phyloP scores from a whole-genome alignment of 1,140 invertebrate species.

The Adelges cooleyi region DNA sequence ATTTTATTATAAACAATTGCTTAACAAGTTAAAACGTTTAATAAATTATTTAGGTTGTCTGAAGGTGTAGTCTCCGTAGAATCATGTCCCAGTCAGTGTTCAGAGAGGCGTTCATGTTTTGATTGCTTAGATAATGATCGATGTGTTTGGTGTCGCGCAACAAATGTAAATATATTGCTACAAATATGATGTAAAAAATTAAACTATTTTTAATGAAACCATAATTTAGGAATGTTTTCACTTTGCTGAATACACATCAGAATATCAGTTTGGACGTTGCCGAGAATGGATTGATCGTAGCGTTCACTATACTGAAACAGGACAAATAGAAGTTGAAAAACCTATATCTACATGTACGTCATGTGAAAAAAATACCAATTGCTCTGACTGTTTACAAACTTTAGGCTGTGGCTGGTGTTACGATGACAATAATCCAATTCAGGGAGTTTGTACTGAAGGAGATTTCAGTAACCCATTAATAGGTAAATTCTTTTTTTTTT shows the following conservation, averaged over 20 bases:
- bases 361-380: constrained; percentile 63
- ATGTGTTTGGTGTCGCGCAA: constrained; percentile 91
- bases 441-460: constrained; percentile 64
- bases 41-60: constrained; percentile 38
- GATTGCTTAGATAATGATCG: constrained; percentile 74
- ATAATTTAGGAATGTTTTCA: constrained; percentile 65
- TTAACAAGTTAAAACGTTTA: background rate
- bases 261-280: constrained; percentile 85
- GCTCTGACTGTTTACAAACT: constrained; percentile 64
- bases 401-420: constrained; percentile 92
- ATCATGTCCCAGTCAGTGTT: constrained; percentile 62
- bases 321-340: constrained; percentile 37
- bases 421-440: constrained; percentile 71
- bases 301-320: constrained; percentile 36
- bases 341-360: constrained; percentile 55
- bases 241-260: constrained; percentile 86
- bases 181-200: background rate
- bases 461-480: constrained; percentile 62
- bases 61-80: constrained; percentile 47
- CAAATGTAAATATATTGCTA: constrained; percentile 39
- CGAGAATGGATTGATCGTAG: constrained; percentile 82
- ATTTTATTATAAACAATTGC: too few species aligned
- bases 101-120: constrained; percentile 60
- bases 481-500: constrained; percentile 34
- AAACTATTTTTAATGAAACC: background rate